Base-by-base conservation (phyloP, 2,888 invertebrate genomes). In the Drosophila neotestacea region DNA sequence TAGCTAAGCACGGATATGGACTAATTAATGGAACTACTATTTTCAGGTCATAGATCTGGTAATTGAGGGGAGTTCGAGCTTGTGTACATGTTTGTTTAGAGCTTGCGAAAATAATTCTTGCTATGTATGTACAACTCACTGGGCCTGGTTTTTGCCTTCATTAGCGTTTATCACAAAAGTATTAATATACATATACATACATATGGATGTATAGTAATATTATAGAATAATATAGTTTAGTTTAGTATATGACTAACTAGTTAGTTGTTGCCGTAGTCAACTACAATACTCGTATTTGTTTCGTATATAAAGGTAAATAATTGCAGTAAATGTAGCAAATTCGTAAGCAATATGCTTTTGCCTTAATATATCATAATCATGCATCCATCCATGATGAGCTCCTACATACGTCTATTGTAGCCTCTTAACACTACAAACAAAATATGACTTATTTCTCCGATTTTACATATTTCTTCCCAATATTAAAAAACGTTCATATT, bases 241-340 rank as follows among this genome's bases (percentile, higher is more conserved):
- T 56, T 44, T 47, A 47, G 56, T 65, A 58, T 70, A 61, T 66
- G 22, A 28, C 38, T 38, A 70, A 27, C 62, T 58, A 77, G 32
- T 73, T 77, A 70, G 77, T 77, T 38, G 41, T 54, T 39, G 28
- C 7, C 32, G n/a, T 38, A 11, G 48, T 72, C 56, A 46, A 50
- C 52, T 69, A 54, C 38, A 73, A 51, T 73, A 62, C 62, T 73
- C 47, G 30, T 44, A 9, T 16, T 55, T 55, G 16, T 55, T 74
- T 78, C 60, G 72, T 76, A 73, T 67, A 81, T 73, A 72, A 74
- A 81, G 72, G 71, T 81, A 75, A 85, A 88, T 85, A 85, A 84
- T 89, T 88, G 85, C 88, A 85, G 75, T 85, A 82, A 87, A 85
- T 80, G 68, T 84, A 83, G 88, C 89, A 87, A 88, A 89, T 87